Evolutionary conservation across 2,113 vertebrate species (phyloP).

Genomic region (Gorsachius goisagi): DNA sequence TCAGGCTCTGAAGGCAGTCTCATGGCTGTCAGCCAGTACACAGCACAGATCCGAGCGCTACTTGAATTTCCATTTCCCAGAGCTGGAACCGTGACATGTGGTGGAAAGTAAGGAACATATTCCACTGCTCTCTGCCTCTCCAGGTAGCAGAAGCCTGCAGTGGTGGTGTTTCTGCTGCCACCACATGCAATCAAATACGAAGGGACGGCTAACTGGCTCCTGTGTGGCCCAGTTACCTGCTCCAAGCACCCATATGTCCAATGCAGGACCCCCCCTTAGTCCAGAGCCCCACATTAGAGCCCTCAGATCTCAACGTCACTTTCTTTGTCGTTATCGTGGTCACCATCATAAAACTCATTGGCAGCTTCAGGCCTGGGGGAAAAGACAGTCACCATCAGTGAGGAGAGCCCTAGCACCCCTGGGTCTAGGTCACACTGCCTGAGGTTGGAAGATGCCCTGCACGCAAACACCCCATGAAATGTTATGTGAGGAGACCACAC

Average conservation of each 20-base stretch:
- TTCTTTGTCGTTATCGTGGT: slow-evolving; percentile 98
- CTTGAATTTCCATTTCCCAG: not conserved
- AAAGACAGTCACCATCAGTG: not conserved
- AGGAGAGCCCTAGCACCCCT: not conserved
- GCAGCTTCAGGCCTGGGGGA: slow-evolving; percentile 89
- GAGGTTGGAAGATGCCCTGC: not conserved
- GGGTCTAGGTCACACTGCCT: not conserved
- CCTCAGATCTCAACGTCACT: slow-evolving; percentile 96
- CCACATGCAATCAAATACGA: not conserved
- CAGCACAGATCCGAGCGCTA: rapidly evolving
- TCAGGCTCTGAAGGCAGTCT: not conserved
- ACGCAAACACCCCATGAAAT: not conserved
- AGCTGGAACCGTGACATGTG: rapidly evolving
- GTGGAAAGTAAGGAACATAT: not conserved
- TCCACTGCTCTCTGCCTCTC: not conserved
- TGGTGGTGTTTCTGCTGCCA: not conserved
- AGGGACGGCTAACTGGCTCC: not conserved
- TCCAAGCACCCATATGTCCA: not conserved
- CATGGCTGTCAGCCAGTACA: not conserved
- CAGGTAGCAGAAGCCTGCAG: not conserved
- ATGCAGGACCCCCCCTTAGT: not conserved
- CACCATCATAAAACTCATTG: slow-evolving; percentile 96
- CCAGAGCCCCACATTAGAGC: not conserved
- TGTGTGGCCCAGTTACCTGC: not conserved
- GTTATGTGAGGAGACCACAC: not conserved